Conservation (phyloP, 2,113 vertebrate genomes). For the Notarius quadriscutis region DNA sequence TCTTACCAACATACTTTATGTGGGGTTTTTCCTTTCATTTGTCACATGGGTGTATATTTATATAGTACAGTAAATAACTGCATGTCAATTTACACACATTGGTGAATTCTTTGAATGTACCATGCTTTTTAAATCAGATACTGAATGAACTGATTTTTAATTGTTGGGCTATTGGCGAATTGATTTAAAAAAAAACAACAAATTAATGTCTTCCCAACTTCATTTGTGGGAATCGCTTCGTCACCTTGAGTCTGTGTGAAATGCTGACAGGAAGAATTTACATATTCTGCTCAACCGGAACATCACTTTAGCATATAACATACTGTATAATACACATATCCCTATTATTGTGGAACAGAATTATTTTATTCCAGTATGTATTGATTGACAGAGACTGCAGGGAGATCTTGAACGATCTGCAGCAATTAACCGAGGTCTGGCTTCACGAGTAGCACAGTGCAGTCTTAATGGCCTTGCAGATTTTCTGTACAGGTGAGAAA, state of each 20-base stretch:
- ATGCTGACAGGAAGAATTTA: not conserved
- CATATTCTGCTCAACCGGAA: not conserved
- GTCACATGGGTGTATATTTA: not conserved
- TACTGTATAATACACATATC: not conserved
- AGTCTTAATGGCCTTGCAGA: constrained; percentile 83
- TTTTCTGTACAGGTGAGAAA: constrained; percentile 83
- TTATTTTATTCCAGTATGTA: constrained; percentile 7
- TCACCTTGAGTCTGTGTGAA: not conserved
- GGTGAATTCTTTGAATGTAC: not conserved
- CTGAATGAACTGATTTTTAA: not conserved
- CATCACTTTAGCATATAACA: not conserved
- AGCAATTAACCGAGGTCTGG: constrained; percentile 79
- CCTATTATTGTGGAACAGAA: not conserved
- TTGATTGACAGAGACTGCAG: constrained; percentile 76
- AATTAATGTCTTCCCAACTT: not conserved
- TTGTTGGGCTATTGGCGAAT: too few relatives aligned
- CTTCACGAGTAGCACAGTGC: constrained; percentile 81
- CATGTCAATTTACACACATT: not conserved
- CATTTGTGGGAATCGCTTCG: not conserved
- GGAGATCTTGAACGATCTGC: constrained; percentile 83
- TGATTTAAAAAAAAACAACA: not conserved
- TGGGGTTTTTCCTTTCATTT: not conserved
- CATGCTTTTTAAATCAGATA: not conserved
- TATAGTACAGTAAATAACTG: not conserved
- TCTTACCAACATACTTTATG: not conserved